A percentile compares a stretch with the other conserved stretches of the same genome.
These are phyloP conservation scores for Torymus auratus DNA, from an alignment of 2,888 invertebrate species.

Conservation along the genomic window DNA sequence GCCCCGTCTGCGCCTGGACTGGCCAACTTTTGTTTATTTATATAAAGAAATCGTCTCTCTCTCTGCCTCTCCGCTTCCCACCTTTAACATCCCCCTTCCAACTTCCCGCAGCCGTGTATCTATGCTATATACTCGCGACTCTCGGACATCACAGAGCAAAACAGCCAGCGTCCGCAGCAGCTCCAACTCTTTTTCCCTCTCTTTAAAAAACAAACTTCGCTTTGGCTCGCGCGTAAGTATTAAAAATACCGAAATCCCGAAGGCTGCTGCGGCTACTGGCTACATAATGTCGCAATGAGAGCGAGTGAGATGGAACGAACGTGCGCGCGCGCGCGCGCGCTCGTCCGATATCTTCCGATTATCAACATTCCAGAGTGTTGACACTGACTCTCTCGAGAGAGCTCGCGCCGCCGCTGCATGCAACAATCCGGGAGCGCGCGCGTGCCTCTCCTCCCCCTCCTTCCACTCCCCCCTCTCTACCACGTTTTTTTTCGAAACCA, in stretches of 20 bases:
- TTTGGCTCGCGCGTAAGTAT: too few relatives aligned
- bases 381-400: slow-evolving; percentile 64
- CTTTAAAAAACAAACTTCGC: too few relatives aligned
- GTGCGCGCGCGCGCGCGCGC: background rate
- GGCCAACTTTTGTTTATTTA: slow-evolving; percentile 48
- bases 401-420: slow-evolving; percentile 44
- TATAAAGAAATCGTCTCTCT: slow-evolving; percentile 29
- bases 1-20: slow-evolving; percentile 14
- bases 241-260: too few relatives aligned
- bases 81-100: too few relatives aligned
- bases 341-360: slow-evolving; percentile 64
- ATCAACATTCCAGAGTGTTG: slow-evolving; percentile 74
- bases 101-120: too few relatives aligned
- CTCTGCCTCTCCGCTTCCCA: too few relatives aligned
- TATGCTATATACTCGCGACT: too few relatives aligned
- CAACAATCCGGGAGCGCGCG: slow-evolving; percentile 13
- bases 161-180: too few relatives aligned
- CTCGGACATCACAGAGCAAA: too few relatives aligned
- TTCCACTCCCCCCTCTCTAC: slow-evolving; percentile 15
- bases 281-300: background rate
- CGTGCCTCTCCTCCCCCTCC: slow-evolving; percentile 50
- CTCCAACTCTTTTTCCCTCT: too few relatives aligned
- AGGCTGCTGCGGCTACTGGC: too few relatives aligned
- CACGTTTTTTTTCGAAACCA: background rate
- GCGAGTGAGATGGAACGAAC: slow-evolving; percentile 12